These are phyloP conservation scores for Oncopeltus fasciatus DNA, from an alignment of 1,140 invertebrate genomes.

Conservation along the genomic window DNA sequence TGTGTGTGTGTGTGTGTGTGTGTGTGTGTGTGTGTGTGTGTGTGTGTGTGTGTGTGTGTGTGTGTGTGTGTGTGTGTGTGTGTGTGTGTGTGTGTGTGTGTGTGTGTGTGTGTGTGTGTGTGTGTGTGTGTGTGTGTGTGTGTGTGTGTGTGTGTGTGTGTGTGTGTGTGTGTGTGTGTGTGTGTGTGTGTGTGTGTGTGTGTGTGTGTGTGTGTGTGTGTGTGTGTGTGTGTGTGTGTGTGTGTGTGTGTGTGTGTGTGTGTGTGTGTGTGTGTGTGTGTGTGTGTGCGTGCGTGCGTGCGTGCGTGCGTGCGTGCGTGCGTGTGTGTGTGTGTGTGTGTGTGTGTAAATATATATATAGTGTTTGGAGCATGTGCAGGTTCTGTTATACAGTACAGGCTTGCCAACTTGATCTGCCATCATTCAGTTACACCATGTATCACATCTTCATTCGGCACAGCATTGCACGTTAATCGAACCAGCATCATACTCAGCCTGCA, in stretches of 20 bases:
- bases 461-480: too few species aligned
- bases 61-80: not conserved
- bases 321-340: not conserved
- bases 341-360: too few species aligned
- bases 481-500: too few species aligned
- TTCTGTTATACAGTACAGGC: too few species aligned
- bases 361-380: too few species aligned
- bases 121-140: not conserved
- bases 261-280: conserved; percentile 3
- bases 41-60: not conserved
- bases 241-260: conserved; percentile 1
- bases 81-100: not conserved
- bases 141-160: not conserved
- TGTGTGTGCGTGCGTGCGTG: not conserved
- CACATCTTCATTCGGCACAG: too few species aligned
- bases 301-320: not conserved
- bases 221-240: not conserved
- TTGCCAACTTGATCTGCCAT: too few species aligned
- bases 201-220: not conserved
- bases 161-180: not conserved
- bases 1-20: not conserved
- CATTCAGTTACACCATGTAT: too few species aligned
- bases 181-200: not conserved
- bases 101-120: not conserved
- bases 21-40: not conserved